These are phyloP conservation scores for Clarias batrachus DNA, from an alignment of 2,113 vertebrate genomes.

Conservation along the genomic window DNA sequence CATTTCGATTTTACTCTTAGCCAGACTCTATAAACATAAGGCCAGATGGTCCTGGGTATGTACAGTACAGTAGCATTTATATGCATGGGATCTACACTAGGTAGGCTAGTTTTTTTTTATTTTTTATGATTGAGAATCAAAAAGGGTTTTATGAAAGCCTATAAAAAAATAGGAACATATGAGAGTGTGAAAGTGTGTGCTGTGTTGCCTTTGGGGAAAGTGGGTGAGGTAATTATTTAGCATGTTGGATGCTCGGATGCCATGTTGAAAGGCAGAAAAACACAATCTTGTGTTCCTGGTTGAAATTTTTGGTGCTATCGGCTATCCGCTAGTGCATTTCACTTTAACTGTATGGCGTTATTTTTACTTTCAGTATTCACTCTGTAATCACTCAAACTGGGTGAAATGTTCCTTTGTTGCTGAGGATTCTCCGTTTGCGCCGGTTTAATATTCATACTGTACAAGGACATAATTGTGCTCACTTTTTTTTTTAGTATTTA, in stretches of 20 bases:
- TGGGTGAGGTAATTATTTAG: not conserved
- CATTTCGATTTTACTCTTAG: not conserved
- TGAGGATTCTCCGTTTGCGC: not conserved
- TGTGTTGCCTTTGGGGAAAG: not conserved
- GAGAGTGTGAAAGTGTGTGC: conserved; percentile 31
- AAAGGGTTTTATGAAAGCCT: not conserved
- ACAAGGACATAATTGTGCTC: not conserved
- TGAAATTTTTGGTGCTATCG: conserved; percentile 25
- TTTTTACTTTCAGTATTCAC: conserved; percentile 55
- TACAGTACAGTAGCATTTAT: conserved; percentile 50
- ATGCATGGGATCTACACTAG: conserved; percentile 74
- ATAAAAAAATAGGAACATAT: not conserved
- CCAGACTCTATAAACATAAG: conserved; percentile 7
- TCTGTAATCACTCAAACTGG: conserved; percentile 17
- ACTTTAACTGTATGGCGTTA: not conserved
- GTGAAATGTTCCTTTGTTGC: not conserved
- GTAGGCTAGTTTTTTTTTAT: conserved; percentile 51
- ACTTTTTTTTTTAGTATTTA: not conserved
- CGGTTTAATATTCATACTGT: not conserved
- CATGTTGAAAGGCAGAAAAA: not conserved
- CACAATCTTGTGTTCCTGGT: not conserved
- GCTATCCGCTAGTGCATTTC: not conserved
- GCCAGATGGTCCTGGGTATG: conserved; percentile 63
- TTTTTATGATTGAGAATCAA: conserved; percentile 56
- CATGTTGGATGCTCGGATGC: conserved; percentile 7